Percentiles rank a stretch among this genome's conserved stretches.
These are phyloP conservation scores for Onychomys arenicola DNA, from an alignment of 2,797 vertebrate species.

Conservation along the genomic window DNA sequence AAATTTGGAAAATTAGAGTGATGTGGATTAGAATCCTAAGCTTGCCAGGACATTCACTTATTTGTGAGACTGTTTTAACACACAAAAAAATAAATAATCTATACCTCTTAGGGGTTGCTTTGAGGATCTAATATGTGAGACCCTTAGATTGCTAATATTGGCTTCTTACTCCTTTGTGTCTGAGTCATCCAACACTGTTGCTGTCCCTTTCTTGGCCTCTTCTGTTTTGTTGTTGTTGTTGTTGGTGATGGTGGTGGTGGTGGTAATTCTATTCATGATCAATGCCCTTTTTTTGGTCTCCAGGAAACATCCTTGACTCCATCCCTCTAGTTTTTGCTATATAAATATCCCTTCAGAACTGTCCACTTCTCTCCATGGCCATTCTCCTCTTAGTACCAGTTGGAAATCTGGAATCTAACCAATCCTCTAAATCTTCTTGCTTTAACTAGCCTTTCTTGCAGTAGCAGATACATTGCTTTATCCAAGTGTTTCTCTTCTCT, in stretches of 20 bases:
- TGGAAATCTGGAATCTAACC: background rate
- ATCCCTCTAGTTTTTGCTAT: background rate
- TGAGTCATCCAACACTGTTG: background rate
- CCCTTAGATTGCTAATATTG: background rate
- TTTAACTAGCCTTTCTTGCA: background rate
- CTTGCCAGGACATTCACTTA: background rate
- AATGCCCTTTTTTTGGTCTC: background rate
- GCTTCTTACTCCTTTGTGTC: slow-evolving; percentile 30
- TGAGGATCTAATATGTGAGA: background rate
- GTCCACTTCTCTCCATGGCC: background rate
- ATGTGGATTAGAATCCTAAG: background rate
- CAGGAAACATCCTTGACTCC: background rate
- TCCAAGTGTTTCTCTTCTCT: slow-evolving; percentile 29
- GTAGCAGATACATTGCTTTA: background rate
- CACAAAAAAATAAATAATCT: background rate
- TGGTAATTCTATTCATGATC: background rate
- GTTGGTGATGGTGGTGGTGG: background rate
- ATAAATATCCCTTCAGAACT: background rate
- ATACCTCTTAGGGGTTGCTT: background rate
- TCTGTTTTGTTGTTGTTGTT: background rate
- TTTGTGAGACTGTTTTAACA: slow-evolving; percentile 29
- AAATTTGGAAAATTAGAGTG: slow-evolving; percentile 35
- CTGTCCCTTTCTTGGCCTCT: slow-evolving; percentile 8
- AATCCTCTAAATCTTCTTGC: background rate
- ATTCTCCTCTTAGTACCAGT: background rate